Conservation (phyloP, 2,797 vertebrate genomes). For the Neosilurus mollespiculum region DNA sequence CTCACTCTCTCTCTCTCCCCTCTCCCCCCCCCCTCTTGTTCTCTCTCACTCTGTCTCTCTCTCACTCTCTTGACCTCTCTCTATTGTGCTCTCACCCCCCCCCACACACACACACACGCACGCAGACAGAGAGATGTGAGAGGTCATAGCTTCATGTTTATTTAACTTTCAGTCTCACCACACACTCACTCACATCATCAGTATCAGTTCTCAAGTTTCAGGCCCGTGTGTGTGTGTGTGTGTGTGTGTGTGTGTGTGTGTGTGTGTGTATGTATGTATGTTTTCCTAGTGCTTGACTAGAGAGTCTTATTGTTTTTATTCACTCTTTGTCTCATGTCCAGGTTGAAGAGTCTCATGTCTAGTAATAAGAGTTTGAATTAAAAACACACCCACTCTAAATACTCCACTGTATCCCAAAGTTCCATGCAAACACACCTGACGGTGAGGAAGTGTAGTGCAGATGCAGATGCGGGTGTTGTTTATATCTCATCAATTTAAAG, state of each 20-base stretch:
- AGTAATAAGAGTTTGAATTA: background rate
- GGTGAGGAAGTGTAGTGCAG: background rate
- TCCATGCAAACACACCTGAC: background rate
- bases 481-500: background rate
- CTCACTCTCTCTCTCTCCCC: no score
- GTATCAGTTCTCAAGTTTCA: background rate
- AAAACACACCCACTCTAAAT: background rate
- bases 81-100: background rate
- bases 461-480: background rate
- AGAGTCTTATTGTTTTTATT: background rate
- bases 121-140: background rate
- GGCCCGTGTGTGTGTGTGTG: no score
- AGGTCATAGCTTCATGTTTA: slow-evolving; percentile 14
- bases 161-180: background rate
- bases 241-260: no score
- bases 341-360: background rate
- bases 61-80: background rate
- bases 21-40: no score
- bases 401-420: background rate
- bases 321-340: background rate
- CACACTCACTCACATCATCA: background rate
- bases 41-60: background rate
- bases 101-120: no score
- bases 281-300: no score
- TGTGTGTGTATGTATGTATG: no score